phyloP scores from a whole-genome alignment of 1,140 invertebrate species.

The Fopius arisanus region DNA sequence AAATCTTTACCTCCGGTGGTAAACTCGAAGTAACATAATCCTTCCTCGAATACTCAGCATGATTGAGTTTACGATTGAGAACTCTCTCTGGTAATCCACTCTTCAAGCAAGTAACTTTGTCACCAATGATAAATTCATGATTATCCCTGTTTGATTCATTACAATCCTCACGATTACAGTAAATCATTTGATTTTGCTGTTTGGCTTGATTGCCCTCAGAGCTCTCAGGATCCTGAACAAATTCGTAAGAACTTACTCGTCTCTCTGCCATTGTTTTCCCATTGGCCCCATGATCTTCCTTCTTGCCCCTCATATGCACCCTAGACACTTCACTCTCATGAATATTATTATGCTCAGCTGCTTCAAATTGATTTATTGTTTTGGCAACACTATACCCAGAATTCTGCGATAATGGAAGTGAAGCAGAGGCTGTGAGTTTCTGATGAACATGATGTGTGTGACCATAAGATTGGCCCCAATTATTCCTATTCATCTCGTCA shows the following conservation, averaged over 20 bases:
- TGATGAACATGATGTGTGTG: constrained; percentile 44
- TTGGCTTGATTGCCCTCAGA: constrained; percentile 38
- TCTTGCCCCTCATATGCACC: constrained; percentile 36
- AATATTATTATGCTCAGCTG: constrained; percentile 8
- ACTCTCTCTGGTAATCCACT: constrained; percentile 57
- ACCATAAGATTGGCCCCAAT: constrained; percentile 33
- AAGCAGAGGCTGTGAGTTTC: constrained; percentile 52
- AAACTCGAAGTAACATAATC: constrained; percentile 52
- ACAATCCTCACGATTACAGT: constrained; percentile 32
- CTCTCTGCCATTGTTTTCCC: constrained; percentile 26
- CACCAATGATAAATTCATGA: constrained; percentile 67
- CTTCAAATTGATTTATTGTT: constrained; percentile 43
- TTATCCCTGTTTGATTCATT: constrained; percentile 36
- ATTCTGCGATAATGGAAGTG: constrained; percentile 50
- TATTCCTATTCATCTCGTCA: constrained; percentile 40
- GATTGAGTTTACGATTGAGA: constrained; percentile 59
- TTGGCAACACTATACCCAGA: constrained; percentile 53
- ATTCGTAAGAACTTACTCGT: constrained; percentile 42
- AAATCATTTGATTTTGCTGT: not conserved
- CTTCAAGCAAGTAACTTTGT: constrained; percentile 65
- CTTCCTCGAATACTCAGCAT: constrained; percentile 62
- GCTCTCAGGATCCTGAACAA: constrained; percentile 43
- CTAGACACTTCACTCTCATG: constrained; percentile 1
- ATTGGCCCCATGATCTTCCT: constrained; percentile 38
- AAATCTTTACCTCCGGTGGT: constrained; percentile 56